phyloP scores from a whole-genome alignment of 2,888 invertebrate genomes.

The Aplocera efformata region DNA sequence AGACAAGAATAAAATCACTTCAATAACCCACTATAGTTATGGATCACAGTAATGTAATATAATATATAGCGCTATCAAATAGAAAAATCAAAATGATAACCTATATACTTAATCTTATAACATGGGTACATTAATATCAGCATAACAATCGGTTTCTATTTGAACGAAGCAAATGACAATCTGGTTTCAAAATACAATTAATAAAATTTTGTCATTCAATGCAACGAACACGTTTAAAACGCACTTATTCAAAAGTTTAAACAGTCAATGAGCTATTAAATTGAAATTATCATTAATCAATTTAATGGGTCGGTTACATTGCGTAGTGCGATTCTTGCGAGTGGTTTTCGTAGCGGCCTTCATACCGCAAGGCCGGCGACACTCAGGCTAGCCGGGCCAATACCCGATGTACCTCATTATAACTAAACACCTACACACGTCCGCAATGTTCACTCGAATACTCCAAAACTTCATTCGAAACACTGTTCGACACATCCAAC shows the following conservation, averaged over 20 bases:
- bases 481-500: too few species aligned
- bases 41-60: too few species aligned
- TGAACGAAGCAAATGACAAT: background rate
- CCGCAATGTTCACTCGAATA: conserved; percentile 11
- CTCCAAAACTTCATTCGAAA: too few species aligned
- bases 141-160: background rate
- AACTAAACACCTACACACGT: conserved; percentile 16
- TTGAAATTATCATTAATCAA: conserved; percentile 41
- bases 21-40: too few species aligned
- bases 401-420: conserved; percentile 6
- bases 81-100: too few species aligned
- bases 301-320: conserved; percentile 35
- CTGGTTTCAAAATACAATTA: too few species aligned
- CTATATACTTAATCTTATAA: too few species aligned
- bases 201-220: background rate
- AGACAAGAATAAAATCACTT: background rate
- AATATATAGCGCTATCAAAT: too few species aligned
- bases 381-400: conserved; percentile 46
- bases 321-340: conserved; percentile 29
- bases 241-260: conserved; percentile 1
- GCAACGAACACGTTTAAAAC: conserved; percentile 3
- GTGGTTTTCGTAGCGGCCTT: conserved; percentile 58
- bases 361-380: conserved; percentile 66
- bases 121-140: too few species aligned
- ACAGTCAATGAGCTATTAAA: conserved; percentile 35